Evolutionary conservation across 2,797 vertebrate genomes (phyloP), one percentile per base, ranked within the genome.

Genomic region (Okamejei kenojei): DNA sequence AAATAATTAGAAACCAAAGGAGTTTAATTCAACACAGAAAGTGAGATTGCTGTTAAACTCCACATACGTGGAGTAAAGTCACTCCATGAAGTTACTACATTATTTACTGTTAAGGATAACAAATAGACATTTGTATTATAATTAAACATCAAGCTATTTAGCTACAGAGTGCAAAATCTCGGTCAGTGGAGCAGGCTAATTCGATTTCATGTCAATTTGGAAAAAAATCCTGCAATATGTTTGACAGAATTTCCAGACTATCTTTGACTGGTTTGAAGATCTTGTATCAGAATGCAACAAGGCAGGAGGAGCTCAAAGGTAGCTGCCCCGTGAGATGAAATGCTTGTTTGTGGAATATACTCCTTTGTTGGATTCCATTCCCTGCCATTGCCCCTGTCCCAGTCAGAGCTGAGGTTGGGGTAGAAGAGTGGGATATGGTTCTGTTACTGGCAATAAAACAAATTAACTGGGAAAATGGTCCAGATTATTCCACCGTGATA

Each of bases 1-100:
- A 94, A 96, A 96, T 95, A 96, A 94, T 95, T 94, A 68, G 93
- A 93, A 86, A 74, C 0, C 45, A 96, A 95, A 95, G 96, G 95
- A 95, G 97, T 97, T 97, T 97, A 97, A 97, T 97, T 96, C 96
- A 74, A 79, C 86, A 95, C 94, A 94, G 93, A 94, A 93, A 91
- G 94, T 94, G 93, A 84, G 82, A 74, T 82, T 92, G 92, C 63
- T 94, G 93, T 94, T 93, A 94, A 94, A 94, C 95, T 93, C 94
- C 95, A 95, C 95, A 94, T 96, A 96, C 94, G 79, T 95, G 95
- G 95, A 94, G 96, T 95, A 93, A 94, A 94, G 96, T 95, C 95
- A 94, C 96, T 94, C 94, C 94, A 93, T 93, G 95, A 94, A n/a
- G 94, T 95, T 94, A 93, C 94, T 95, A 94, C 95, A 93, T 95